Conservation (phyloP, 2,113 vertebrate species). For the Lucifuga dentata region DNA sequence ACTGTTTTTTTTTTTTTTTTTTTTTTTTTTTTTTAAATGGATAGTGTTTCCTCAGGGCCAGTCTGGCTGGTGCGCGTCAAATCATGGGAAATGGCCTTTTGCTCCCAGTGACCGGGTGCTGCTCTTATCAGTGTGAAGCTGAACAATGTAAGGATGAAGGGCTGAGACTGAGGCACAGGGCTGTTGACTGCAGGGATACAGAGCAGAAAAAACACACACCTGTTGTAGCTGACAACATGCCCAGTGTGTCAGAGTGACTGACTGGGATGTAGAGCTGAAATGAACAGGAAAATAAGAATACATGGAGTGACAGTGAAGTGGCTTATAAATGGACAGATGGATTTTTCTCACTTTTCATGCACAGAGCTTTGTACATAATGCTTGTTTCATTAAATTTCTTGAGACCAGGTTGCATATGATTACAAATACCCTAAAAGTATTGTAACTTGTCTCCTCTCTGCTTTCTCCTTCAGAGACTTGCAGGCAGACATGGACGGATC, state of each 20-base stretch:
- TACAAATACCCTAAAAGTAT: neutral
- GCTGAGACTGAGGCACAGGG: constrained; percentile 18
- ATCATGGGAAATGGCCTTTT: constrained; percentile 67
- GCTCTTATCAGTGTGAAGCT: constrained; percentile 52
- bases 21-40: constrained; percentile 20
- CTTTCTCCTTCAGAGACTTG: constrained; percentile 75
- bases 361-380: too few relatives aligned
- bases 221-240: constrained; percentile 15
- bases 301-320: too few relatives aligned
- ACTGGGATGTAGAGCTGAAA: too few relatives aligned
- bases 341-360: too few relatives aligned
- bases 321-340: too few relatives aligned
- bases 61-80: constrained; percentile 26
- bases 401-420: neutral
- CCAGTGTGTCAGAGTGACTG: constrained; percentile 21
- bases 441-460: constrained; percentile 1
- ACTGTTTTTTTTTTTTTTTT: constrained; percentile 22
- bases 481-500: constrained; percentile 62
- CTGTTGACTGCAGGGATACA: constrained; percentile 17
- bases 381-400: too few relatives aligned
- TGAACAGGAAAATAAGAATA: too few relatives aligned
- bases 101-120: neutral
- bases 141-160: constrained; percentile 4
- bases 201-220: constrained; percentile 24
- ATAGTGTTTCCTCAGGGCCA: constrained; percentile 63